These are phyloP conservation scores for Mellilla xanthometata DNA, from an alignment of 2,888 invertebrate genomes.

Conservation along the genomic window DNA sequence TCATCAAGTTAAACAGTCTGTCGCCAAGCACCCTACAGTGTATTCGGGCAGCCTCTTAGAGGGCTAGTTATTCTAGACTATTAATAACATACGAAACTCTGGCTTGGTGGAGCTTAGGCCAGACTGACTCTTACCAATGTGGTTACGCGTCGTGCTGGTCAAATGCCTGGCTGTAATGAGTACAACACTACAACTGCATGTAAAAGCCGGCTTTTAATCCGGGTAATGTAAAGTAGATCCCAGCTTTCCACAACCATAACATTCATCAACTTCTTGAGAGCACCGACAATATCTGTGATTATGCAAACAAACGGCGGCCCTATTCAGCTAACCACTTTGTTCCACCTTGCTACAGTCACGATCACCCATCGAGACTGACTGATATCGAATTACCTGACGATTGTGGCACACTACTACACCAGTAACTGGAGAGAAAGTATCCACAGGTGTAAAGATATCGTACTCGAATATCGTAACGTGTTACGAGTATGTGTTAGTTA, in stretches of 20 bases:
- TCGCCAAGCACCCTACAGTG: no score
- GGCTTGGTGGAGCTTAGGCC: no score
- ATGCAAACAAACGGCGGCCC: slow-evolving; percentile 10
- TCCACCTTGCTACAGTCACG: slow-evolving; percentile 25
- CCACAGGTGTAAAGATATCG: slow-evolving; percentile 34
- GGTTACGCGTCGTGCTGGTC: no score
- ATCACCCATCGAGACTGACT: slow-evolving; percentile 11
- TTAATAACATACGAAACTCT: no score
- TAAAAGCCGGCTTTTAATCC: not conserved
- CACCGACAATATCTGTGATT: slow-evolving; percentile 6
- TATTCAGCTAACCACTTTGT: slow-evolving; percentile 15
- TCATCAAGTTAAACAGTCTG: no score
- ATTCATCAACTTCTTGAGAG: not conserved
- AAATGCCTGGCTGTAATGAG: no score
- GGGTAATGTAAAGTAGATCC: not conserved
- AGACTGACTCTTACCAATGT: no score
- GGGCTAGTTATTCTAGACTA: no score
- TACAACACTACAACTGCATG: not conserved
- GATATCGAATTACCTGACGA: slow-evolving; percentile 21
- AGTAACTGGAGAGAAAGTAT: slow-evolving; percentile 43
- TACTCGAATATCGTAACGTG: slow-evolving; percentile 34
- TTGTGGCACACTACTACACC: slow-evolving; percentile 20
- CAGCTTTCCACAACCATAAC: not conserved
- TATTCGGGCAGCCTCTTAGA: no score
- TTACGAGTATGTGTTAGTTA: slow-evolving; percentile 22